Base-by-base conservation (phyloP, 2,888 invertebrate genomes). In the Phragmatobia fuliginosa region DNA sequence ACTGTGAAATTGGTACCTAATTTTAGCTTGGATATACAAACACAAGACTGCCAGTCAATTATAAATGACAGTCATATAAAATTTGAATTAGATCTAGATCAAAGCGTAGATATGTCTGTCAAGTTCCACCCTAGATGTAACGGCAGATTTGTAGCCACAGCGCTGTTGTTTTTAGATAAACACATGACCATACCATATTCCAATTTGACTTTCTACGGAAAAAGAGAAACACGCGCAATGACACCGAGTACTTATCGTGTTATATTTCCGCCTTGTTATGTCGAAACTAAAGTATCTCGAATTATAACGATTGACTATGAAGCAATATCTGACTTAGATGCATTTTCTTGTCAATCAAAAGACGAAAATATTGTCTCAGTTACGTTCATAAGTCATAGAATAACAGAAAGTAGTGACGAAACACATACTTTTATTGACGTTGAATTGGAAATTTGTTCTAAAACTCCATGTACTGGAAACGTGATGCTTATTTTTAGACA, bases 181-280 rank as follows among this genome's bases (percentile, higher is more conserved):
- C 83, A 90, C 62, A 88, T 91, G 90, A 87, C 87, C 32, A 85
- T 86, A 66, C 93, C 94, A 1, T 95, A 92, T 78, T 89, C 84
- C 69, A 94, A 95, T 83, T 86, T 95, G 71, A 93, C 92, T 59
- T 94, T 95, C 82, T 72, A 84, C 75, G 95, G 94, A 67, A 88
- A 80, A 83, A 85, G 87, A 58, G 86, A 88, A 80, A 83, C 86
- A 10, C 89, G 91, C 38, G 67, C 74, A 38, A 90, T 95, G 88
- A 86, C 72, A 61, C 85, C 93, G 2, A 90, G 88, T 82, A 82
- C 77, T 25, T 81, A 88, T 68, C 84, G 88, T 75, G 84, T 95
- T 67, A 88, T 93, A 82, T 93, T 94, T 81, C 92, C 94, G n/a
- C 91, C 94, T 8, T 88, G 87, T 75, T 64, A 75, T 45, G 84